These are phyloP conservation scores for Perognathus longimembris DNA, from an alignment of 2,113 vertebrate species.

Conservation along the genomic window DNA sequence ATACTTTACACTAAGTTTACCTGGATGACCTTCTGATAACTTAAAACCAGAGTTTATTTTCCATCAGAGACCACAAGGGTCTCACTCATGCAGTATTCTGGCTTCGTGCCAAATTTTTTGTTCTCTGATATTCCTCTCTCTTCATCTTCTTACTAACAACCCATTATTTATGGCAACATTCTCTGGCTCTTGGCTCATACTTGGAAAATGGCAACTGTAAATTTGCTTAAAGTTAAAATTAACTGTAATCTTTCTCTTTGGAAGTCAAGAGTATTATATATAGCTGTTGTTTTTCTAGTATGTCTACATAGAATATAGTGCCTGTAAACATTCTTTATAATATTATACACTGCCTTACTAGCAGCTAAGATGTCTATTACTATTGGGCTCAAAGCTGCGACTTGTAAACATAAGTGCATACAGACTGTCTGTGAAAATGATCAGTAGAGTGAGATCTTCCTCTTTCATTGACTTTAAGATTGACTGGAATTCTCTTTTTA, in stretches of 20 bases:
- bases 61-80: neutral
- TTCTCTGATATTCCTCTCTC: neutral
- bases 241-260: neutral
- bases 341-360: constrained; percentile 23
- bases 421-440: constrained; percentile 33
- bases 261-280: constrained; percentile 3
- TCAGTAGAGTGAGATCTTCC: neutral
- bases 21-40: neutral
- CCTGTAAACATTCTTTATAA: constrained; percentile 50
- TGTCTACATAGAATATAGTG: neutral
- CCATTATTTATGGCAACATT: neutral
- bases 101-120: neutral
- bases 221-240: constrained; percentile 5
- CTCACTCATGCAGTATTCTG: neutral
- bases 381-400: constrained; percentile 41
- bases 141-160: too few relatives aligned
- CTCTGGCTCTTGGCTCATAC: neutral
- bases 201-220: neutral
- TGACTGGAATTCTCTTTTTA: neutral
- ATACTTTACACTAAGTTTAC: neutral
- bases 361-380: constrained; percentile 52
- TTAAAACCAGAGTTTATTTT: constrained; percentile 4
- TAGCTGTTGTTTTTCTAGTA: constrained; percentile 21
- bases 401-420: neutral
- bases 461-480: neutral